Conservation (phyloP, 2,797 vertebrate genomes). For the Phyllotis vaccarum region DNA sequence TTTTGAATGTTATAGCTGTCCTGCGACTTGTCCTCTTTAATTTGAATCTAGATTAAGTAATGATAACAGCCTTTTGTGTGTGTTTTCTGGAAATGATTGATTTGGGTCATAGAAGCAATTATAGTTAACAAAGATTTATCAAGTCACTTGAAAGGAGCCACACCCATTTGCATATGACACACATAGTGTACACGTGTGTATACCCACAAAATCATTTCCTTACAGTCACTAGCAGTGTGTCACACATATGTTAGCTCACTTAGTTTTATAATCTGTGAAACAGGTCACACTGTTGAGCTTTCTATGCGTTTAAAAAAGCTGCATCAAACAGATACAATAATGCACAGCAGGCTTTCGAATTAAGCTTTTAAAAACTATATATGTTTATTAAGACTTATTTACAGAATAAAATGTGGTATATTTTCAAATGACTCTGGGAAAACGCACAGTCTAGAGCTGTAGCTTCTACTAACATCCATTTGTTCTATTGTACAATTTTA, state of each 20-base stretch:
- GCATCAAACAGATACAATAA: not conserved
- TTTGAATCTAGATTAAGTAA: not conserved
- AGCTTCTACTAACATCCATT: not conserved
- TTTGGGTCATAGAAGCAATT: conserved; percentile 3
- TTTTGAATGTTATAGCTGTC: not conserved
- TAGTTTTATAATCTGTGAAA: not conserved
- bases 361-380: not conserved
- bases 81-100: conserved; percentile 57
- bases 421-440: not conserved
- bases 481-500: not conserved
- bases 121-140: conserved; percentile 15
- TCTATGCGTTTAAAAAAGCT: not conserved
- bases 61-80: not conserved
- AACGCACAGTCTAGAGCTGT: not conserved
- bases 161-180: not conserved
- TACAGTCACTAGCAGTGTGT: not conserved
- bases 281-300: not conserved
- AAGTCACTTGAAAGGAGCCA: not conserved
- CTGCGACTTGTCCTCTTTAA: not conserved
- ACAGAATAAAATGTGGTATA: not conserved
- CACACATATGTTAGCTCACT: not conserved
- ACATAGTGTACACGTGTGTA: not conserved
- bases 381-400: not conserved
- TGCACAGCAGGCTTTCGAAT: not conserved
- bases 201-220: not conserved